These are phyloP conservation scores for Galerucella calmariensis DNA, from an alignment of 2,888 invertebrate genomes.

Conservation along the genomic window DNA sequence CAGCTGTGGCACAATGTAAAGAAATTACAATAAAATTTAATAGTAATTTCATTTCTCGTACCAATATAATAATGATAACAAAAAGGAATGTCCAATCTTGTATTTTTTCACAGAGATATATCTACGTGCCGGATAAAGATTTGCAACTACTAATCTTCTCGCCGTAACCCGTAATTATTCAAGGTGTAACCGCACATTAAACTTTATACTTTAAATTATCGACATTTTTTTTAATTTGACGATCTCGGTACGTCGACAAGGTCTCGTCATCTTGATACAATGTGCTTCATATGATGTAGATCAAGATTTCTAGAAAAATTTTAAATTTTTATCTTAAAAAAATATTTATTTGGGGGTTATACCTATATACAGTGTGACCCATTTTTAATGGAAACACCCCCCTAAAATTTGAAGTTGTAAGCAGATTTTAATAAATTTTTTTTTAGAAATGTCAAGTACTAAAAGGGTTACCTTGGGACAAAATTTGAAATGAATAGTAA, in stretches of 20 bases:
- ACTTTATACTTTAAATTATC: conserved; percentile 38
- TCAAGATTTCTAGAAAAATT: neutral
- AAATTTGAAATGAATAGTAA: no score
- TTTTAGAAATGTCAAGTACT: no score
- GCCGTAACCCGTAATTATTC: conserved; percentile 58
- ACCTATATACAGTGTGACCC: no score
- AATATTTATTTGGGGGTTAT: no score
- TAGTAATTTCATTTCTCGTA: conserved; percentile 46
- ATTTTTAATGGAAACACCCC: no score
- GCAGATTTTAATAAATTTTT: no score
- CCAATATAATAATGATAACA: conserved; percentile 47
- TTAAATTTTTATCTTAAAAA: no score
- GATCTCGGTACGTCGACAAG: conserved; percentile 20
- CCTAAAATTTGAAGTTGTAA: no score
- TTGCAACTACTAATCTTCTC: conserved; percentile 59
- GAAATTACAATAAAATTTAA: conserved; percentile 47
- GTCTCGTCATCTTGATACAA: neutral
- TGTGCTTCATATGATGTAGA: neutral
- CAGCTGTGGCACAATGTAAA: conserved; percentile 35
- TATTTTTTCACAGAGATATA: conserved; percentile 31
- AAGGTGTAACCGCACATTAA: conserved; percentile 56
- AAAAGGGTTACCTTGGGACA: no score
- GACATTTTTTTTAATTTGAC: conserved; percentile 28
- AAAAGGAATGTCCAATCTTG: conserved; percentile 43
- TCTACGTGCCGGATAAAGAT: conserved; percentile 35